Evolutionary conservation across 2,797 vertebrate genomes (phyloP).

Genomic region (Gobionotothen gibberifrons): DNA sequence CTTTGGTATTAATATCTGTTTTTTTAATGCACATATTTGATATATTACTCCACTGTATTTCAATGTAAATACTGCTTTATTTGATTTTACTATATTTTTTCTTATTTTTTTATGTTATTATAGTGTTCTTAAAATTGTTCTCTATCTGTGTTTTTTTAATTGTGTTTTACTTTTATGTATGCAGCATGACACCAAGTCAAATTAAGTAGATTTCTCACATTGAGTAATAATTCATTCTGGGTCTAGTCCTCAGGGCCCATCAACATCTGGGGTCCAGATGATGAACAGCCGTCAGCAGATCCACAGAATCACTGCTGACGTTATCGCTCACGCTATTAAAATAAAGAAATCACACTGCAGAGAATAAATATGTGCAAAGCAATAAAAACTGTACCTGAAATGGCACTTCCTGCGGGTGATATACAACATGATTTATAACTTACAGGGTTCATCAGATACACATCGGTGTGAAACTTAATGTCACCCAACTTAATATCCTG

Average conservation of each 20-base stretch:
- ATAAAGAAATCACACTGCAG: slow-evolving; percentile 7
- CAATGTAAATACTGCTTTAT: too few species aligned
- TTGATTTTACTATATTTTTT: too few species aligned
- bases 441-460: slow-evolving; percentile 40
- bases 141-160: too few species aligned
- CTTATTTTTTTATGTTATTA: too few species aligned
- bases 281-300: slow-evolving; percentile 18
- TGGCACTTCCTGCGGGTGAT: slow-evolving; percentile 21
- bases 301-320: slow-evolving; percentile 3
- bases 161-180: too few species aligned
- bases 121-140: too few species aligned
- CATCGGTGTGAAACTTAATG: slow-evolving; percentile 15
- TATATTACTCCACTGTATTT: too few species aligned
- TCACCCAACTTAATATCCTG: slow-evolving; percentile 49
- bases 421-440: slow-evolving; percentile 34
- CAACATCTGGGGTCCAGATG: slow-evolving; percentile 42
- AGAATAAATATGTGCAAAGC: slow-evolving; percentile 11
- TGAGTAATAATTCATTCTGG: neutral
- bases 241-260: slow-evolving; percentile 13
- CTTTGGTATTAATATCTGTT: too few species aligned
- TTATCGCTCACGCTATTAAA: slow-evolving; percentile 3
- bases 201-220: neutral
- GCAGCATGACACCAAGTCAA: too few species aligned
- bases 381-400: slow-evolving; percentile 15
- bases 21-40: too few species aligned